These are phyloP conservation scores for Apostichopus leukothele DNA, from an alignment of 53 echinoderm and acorn worm genomes.

Conservation along the genomic window DNA sequence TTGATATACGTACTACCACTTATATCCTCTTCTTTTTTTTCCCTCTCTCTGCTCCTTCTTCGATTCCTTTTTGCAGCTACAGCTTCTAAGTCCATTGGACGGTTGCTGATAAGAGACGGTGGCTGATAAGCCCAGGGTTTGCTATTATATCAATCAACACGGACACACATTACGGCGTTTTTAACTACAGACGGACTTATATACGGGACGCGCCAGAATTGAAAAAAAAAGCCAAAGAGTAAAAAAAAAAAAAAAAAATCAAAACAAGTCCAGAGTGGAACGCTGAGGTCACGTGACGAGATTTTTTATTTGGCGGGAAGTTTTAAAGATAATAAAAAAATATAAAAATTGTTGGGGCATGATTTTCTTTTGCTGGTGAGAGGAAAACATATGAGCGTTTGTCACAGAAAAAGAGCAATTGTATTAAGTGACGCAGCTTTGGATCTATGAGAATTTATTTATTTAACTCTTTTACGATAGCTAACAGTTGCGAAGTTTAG, in stretches of 20 bases:
- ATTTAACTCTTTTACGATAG: too few species aligned
- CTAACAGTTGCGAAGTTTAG: too few species aligned
- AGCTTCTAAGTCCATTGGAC: neutral
- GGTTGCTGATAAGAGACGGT: neutral
- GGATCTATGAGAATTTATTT: neutral
- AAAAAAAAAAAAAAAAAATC: too few species aligned
- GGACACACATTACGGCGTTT: neutral
- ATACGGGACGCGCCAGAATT: constrained; percentile 30
- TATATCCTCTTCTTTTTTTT: neutral
- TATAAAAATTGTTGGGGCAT: too few species aligned
- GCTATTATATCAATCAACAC: constrained; percentile 11
- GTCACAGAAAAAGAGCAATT: too few species aligned
- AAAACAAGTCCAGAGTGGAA: neutral
- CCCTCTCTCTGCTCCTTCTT: neutral
- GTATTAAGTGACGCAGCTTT: too few species aligned
- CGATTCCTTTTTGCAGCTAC: neutral
- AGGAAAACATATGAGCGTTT: too few species aligned
- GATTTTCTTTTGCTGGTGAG: too few species aligned
- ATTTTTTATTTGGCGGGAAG: neutral
- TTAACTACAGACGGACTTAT: neutral
- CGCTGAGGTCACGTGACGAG: neutral
- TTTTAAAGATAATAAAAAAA: neutral
- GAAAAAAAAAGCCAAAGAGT: neutral
- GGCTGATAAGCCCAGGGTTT: too few species aligned
- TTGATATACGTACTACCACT: neutral